A percentile compares a stretch with the other conserved stretches of the same genome.
Conservation (phyloP, 2,888 invertebrate species). For the Erebia ligea region DNA sequence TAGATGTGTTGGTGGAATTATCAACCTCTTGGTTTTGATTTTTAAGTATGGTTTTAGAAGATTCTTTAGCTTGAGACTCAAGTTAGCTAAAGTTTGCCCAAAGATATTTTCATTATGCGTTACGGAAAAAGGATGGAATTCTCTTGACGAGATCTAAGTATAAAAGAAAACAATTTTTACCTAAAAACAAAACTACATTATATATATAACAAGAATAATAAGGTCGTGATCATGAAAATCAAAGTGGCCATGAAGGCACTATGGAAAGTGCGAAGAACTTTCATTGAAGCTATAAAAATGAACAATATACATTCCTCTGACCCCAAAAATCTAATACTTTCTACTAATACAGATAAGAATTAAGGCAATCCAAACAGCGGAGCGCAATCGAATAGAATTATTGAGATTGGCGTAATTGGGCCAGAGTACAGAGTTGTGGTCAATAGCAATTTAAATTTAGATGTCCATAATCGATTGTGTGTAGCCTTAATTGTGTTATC, state of each 20-base stretch:
- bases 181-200: no score
- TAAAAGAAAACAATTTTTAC: no score
- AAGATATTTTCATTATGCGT: no score
- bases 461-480: constrained; percentile 41
- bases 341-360: constrained; percentile 63
- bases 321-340: constrained; percentile 46
- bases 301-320: constrained; percentile 41
- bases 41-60: neutral
- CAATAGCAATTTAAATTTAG: constrained; percentile 49
- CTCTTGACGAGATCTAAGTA: no score
- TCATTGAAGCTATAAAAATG: constrained; percentile 33
- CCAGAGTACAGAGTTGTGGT: constrained; percentile 41
- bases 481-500: constrained; percentile 23
- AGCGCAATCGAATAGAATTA: constrained; percentile 56
- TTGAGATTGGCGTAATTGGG: constrained; percentile 68
- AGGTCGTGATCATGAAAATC: constrained; percentile 26
- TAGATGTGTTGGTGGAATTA: neutral
- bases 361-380: constrained; percentile 60
- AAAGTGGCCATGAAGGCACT: constrained; percentile 11
- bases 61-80: no score
- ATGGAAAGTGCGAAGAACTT: constrained; percentile 29
- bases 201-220: constrained; percentile 16
- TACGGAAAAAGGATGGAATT: no score
- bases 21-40: neutral
- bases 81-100: no score